phyloP scores from a whole-genome alignment of 2,797 vertebrate genomes.

The Lophius americanus region DNA sequence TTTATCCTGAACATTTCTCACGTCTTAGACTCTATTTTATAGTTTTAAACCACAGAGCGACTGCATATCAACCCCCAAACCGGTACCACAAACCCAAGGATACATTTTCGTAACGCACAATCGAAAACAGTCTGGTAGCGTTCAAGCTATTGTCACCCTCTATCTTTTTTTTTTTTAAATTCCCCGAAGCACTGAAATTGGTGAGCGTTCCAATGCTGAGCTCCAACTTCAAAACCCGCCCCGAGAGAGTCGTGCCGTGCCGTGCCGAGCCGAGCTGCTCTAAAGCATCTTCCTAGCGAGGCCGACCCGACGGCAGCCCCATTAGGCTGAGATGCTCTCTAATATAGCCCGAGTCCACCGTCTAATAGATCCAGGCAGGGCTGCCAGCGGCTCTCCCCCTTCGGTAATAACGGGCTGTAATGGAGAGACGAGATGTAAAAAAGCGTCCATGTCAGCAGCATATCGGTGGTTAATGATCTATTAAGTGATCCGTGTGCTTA shows the following conservation, averaged over 20 bases:
- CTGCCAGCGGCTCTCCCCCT: conserved; percentile 75
- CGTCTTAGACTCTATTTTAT: neutral
- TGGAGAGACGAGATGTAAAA: conserved; percentile 83
- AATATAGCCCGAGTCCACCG: conserved; percentile 73
- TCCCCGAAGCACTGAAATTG: conserved; percentile 33
- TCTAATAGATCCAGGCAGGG: conserved; percentile 73
- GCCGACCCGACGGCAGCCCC: conserved; percentile 74
- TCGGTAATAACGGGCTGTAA: conserved; percentile 81
- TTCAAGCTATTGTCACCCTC: conserved; percentile 14
- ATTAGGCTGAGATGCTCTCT: conserved; percentile 76
- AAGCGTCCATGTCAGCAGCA: conserved; percentile 86
- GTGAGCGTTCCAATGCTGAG: conserved; percentile 33
- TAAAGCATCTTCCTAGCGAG: conserved; percentile 57
- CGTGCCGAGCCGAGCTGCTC: conserved; percentile 37
- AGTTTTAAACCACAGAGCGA: neutral
- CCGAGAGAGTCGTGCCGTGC: conserved; percentile 44
- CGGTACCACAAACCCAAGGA: neutral
- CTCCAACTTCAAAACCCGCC: conserved; percentile 55
- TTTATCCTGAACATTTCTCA: neutral
- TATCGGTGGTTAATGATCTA: conserved; percentile 92
- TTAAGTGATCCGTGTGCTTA: conserved; percentile 86
- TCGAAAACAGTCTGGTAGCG: conserved; percentile 34
- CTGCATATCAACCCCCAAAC: neutral
- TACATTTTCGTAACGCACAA: neutral
- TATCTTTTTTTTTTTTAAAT: neutral